phyloP scores from a whole-genome alignment of 2,113 vertebrate genomes.

The Emberiza fucata region DNA sequence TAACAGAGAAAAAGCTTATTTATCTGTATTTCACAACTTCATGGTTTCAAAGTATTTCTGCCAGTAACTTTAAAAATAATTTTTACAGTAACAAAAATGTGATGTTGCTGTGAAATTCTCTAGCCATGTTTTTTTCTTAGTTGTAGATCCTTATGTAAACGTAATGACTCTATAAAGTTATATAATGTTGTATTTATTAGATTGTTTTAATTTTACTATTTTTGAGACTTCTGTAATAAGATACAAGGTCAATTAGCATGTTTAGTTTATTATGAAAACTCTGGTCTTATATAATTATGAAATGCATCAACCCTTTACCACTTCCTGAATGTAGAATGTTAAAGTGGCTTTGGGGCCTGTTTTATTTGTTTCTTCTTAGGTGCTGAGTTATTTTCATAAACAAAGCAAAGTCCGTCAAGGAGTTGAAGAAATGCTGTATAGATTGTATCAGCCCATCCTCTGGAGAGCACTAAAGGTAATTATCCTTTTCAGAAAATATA shows the following conservation, averaged over 20 bases:
- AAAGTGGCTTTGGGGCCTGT: background rate
- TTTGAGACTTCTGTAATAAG: background rate
- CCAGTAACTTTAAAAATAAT: background rate
- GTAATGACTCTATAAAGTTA: background rate
- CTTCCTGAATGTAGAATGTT: background rate
- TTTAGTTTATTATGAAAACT: background rate
- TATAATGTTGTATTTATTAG: background rate
- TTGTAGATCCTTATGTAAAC: background rate
- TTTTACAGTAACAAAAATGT: background rate
- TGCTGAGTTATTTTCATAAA: conserved; percentile 87
- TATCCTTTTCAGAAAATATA: background rate
- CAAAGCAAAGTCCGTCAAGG: conserved; percentile 81
- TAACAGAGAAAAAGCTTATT: background rate
- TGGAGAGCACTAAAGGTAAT: conserved; percentile 91
- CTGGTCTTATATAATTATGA: background rate
- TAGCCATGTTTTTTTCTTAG: background rate
- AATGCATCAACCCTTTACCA: background rate
- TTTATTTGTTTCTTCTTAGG: conserved; percentile 63
- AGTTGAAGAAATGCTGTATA: conserved; percentile 88
- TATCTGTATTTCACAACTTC: background rate
- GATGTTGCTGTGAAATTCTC: background rate
- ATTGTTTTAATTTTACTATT: background rate
- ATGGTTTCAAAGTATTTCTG: background rate
- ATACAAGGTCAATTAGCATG: background rate
- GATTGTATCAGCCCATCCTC: conserved; percentile 89